Evolutionary conservation across 2,888 invertebrate genomes (phyloP).

Genomic region (Acanthosoma haemorrhoidale): DNA sequence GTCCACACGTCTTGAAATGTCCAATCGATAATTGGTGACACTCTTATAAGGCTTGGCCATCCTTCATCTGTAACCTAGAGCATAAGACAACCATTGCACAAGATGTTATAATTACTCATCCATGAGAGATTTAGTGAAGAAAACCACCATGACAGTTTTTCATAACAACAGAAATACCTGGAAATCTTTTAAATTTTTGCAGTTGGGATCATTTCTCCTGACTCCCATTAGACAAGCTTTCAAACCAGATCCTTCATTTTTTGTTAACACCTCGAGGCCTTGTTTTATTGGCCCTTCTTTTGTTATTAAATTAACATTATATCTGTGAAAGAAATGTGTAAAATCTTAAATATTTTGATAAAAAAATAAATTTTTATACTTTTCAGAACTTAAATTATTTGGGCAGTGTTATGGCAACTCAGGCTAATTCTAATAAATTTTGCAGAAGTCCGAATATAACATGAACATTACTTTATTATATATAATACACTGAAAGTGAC

Average conservation of each 20-base stretch:
- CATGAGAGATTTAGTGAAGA: not conserved
- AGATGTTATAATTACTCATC: not conserved
- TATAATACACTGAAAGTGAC: too few relatives aligned
- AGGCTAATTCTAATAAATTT: too few relatives aligned
- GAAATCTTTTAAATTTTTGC: constrained; percentile 60
- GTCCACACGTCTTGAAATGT: constrained; percentile 86
- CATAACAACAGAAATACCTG: constrained; percentile 52
- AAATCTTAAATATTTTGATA: too few relatives aligned
- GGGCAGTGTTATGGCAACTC: too few relatives aligned
- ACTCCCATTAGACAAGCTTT: constrained; percentile 91
- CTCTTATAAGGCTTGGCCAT: constrained; percentile 87
- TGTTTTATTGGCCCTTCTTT: constrained; percentile 65
- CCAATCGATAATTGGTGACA: constrained; percentile 91
- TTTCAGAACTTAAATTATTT: too few relatives aligned
- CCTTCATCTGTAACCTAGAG: constrained; percentile 75
- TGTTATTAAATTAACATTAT: constrained; percentile 58
- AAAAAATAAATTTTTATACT: too few relatives aligned
- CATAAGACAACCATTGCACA: not conserved
- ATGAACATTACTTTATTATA: too few relatives aligned
- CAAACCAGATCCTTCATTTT: constrained; percentile 50
- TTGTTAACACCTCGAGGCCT: constrained; percentile 57
- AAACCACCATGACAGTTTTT: too few relatives aligned
- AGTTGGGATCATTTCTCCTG: constrained; percentile 78
- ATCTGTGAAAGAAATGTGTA: constrained; percentile 33
- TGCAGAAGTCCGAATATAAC: too few relatives aligned